These are phyloP conservation scores for Cheilosia impressa DNA, from an alignment of 2,888 invertebrate genomes.

Conservation along the genomic window DNA sequence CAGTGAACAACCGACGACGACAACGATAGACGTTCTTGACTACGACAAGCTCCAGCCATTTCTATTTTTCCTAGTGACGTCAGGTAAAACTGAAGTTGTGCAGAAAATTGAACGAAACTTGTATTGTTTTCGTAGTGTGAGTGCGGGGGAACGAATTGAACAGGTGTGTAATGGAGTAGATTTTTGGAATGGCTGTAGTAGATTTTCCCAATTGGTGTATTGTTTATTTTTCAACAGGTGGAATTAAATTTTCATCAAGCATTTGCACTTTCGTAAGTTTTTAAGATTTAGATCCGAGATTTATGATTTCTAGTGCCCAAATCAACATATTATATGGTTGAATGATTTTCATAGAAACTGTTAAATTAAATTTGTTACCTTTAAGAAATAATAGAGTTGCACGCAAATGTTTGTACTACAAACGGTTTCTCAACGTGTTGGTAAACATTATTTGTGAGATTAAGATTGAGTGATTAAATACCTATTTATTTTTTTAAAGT, in stretches of 20 bases:
- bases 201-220: slow-evolving; percentile 24
- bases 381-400: no score
- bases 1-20: slow-evolving; percentile 52
- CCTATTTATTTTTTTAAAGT: no score
- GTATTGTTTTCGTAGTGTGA: slow-evolving; percentile 5
- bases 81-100: slow-evolving; percentile 60
- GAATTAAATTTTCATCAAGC: not conserved
- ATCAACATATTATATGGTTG: no score
- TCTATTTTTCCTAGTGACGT: slow-evolving; percentile 73
- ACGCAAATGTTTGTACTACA: no score
- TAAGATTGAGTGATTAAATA: no score
- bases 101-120: slow-evolving; percentile 62
- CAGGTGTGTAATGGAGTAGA: slow-evolving; percentile 67
- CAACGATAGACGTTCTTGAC: slow-evolving; percentile 58
- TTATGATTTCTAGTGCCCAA: no score
- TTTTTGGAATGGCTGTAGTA: slow-evolving; percentile 31
- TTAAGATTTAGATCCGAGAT: no score
- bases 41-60: slow-evolving; percentile 71
- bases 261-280: no score
- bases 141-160: slow-evolving; percentile 43
- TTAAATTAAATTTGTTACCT: no score
- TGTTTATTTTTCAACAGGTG: slow-evolving; percentile 69
- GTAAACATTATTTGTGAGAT: no score
- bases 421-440: no score
- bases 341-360: no score